Percentiles rank a stretch among this genome's conserved stretches.
Evolutionary conservation across 2,113 vertebrate genomes (phyloP).

Genomic region (Bos javanicus): DNA sequence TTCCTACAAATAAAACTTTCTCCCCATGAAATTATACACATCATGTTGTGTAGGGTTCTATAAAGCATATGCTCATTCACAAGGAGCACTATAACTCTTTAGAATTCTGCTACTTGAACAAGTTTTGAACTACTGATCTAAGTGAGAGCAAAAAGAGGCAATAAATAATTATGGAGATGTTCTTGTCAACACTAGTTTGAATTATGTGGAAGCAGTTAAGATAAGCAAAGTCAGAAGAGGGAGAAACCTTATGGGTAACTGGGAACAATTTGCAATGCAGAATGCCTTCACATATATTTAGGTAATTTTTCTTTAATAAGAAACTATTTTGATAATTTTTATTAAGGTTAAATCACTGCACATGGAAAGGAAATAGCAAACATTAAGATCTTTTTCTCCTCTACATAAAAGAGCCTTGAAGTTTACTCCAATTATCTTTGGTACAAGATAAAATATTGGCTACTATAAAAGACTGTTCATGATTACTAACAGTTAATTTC

Average conservation of each 20-base stretch:
- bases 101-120: background rate
- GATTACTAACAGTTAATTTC: conserved; percentile 40
- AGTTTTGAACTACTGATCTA: background rate
- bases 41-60: too few relatives aligned
- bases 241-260: conserved; percentile 17
- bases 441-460: background rate
- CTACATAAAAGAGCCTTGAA: background rate
- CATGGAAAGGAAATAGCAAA: background rate
- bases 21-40: background rate
- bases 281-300: background rate
- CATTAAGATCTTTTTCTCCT: background rate
- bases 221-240: conserved; percentile 21
- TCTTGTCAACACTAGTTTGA: conserved; percentile 44
- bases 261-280: background rate
- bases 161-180: conserved; percentile 59
- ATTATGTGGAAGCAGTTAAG: conserved; percentile 50
- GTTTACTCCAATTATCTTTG: background rate
- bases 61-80: background rate
- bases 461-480: background rate
- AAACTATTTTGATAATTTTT: background rate
- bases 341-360: background rate
- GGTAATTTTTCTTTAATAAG: conserved; percentile 20
- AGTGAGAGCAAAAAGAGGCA: conserved; percentile 36
- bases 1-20: background rate
- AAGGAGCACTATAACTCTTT: background rate